These are phyloP conservation scores for Zootermopsis nevadensis DNA, from an alignment of 2,888 invertebrate genomes.

Conservation along the genomic window DNA sequence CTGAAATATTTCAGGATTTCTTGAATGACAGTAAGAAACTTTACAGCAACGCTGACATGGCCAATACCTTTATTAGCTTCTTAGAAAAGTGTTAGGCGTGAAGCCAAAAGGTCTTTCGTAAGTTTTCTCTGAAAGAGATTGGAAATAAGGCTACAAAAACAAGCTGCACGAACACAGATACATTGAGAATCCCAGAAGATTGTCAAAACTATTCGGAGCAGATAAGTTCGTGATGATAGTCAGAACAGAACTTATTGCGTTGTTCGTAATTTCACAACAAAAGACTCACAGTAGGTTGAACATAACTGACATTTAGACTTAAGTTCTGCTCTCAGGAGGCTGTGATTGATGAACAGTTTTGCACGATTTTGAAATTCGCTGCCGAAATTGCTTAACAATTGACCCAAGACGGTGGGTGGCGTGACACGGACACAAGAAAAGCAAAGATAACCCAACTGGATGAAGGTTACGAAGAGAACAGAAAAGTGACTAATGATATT, in stretches of 20 bases:
- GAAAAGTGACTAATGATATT: background rate
- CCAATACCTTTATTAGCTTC: no score
- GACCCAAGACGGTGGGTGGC: background rate
- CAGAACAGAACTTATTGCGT: background rate
- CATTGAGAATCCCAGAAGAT: background rate
- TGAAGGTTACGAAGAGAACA: background rate
- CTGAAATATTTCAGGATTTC: no score
- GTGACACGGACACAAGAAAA: slow-evolving; percentile 9
- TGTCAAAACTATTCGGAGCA: background rate
- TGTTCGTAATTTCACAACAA: slow-evolving; percentile 21
- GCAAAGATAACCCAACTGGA: background rate
- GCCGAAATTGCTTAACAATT: slow-evolving; percentile 19
- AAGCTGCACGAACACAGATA: background rate
- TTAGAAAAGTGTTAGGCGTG: no score
- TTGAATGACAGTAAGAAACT: no score
- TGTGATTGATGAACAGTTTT: slow-evolving; percentile 26
- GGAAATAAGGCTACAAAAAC: no score
- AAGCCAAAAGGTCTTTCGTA: no score
- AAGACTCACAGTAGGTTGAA: slow-evolving; percentile 2
- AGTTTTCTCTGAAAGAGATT: no score
- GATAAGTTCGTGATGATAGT: background rate
- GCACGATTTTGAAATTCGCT: slow-evolving; percentile 12
- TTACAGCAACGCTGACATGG: no score
- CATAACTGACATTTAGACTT: background rate
- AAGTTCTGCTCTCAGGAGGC: background rate